Base-by-base conservation (phyloP, 2,797 vertebrate species). In the Jordanella pulchra region DNA sequence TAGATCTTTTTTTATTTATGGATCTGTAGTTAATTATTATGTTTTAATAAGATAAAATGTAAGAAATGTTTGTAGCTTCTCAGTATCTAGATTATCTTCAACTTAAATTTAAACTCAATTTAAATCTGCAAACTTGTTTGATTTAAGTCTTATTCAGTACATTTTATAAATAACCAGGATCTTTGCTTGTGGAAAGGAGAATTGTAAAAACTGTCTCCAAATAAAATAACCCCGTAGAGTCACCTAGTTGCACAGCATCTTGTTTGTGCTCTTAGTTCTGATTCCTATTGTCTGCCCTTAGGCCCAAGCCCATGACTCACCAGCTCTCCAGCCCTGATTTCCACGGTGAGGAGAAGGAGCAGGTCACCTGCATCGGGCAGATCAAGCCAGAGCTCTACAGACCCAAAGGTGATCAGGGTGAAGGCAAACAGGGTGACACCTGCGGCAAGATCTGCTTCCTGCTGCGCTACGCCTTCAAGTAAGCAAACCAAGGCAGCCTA, bases 361-460 rank as follows among this genome's bases (percentile, higher is more conserved):
- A 97, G 88, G 95, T 95, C 73, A 97, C 96, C 81, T 95, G 96
- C 91, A 97, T 98, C 0, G 96, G 96, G 18, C 96, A 97, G 90
- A 97, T 98, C 86, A 96, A 98, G 77, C 97, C 97, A 0, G 97
- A 97, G 88, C 91, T 97, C 67, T 97, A 97, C 91, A 93, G 96
- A 70, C 95, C 95, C 35, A 94, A 95, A 53, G 94, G 94, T 6
- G 95, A 95, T 73, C 93, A 72, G 86, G 93, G 86, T 0, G 94
- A 95, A 1, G 92, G 93, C 50, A 95, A 95, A 50, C 86, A 75
- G 89, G 95, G 93, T 18, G 94, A 72, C 93, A 94, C 71, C 81
- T 97, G 96, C 0, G 97, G 97, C 78, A 96, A 96, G 71, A 95
- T 98, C 89, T 97, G 96, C 93, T 97, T 98, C 83, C 94, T 96